These are phyloP conservation scores for Tiliacea citrago DNA, from an alignment of 2,888 invertebrate genomes.

Conservation along the genomic window DNA sequence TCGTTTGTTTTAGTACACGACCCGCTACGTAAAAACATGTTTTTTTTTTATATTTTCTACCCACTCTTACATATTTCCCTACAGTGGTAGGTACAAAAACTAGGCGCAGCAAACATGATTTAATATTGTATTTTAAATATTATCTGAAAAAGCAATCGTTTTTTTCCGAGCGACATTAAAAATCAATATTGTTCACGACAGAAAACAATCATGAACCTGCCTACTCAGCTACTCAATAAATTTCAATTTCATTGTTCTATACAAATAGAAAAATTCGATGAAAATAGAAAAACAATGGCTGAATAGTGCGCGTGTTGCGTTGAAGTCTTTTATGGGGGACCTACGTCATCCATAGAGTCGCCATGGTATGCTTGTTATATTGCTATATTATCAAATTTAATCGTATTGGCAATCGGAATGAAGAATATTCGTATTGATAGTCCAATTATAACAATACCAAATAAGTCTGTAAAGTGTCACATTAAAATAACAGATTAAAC, in stretches of 20 bases:
- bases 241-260: constrained; percentile 33
- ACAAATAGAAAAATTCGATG: constrained; percentile 36
- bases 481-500: constrained; percentile 18
- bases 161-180: background rate
- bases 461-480: constrained; percentile 13
- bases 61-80: too few relatives aligned
- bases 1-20: background rate
- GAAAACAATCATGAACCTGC: constrained; percentile 1
- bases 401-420: background rate
- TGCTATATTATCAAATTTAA: background rate
- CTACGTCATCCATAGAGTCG: constrained; percentile 59
- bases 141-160: background rate
- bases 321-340: constrained; percentile 76
- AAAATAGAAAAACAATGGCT: constrained; percentile 47
- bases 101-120: background rate
- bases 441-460: constrained; percentile 9
- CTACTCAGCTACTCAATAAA: constrained; percentile 8
- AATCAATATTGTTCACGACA: constrained; percentile 20
- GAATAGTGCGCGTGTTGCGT: constrained; percentile 67
- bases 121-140: background rate
- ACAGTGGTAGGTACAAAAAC: background rate
- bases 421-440: background rate
- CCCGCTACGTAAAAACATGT: too few relatives aligned
- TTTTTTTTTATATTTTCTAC: too few relatives aligned
- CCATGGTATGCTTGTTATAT: constrained; percentile 10